phyloP scores from a whole-genome alignment of 1,140 invertebrate species.

The Phortica variegata region DNA sequence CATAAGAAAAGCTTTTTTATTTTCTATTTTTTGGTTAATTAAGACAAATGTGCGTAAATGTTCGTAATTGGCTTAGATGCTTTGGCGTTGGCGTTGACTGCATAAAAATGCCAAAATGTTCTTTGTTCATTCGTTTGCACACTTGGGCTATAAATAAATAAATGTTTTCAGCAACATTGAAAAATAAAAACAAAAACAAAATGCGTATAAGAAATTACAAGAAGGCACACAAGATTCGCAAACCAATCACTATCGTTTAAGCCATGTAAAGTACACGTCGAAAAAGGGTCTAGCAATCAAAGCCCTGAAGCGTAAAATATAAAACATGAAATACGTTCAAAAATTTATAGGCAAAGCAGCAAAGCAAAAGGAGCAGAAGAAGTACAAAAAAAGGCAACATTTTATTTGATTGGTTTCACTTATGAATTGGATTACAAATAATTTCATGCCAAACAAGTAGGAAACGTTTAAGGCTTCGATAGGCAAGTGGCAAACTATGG shows the following conservation, averaged over 20 bases:
- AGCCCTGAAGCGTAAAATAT: constrained; percentile 43
- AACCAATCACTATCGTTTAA: too few relatives aligned
- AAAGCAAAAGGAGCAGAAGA: constrained; percentile 12
- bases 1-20: constrained; percentile 1
- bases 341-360: constrained; percentile 29
- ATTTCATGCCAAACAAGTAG: too few relatives aligned
- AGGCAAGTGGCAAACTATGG: too few relatives aligned
- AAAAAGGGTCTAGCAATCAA: constrained; percentile 27
- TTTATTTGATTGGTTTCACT: constrained; percentile 28
- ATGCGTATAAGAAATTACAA: too few relatives aligned
- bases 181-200: not conserved
- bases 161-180: not conserved
- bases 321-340: constrained; percentile 47
- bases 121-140: not conserved
- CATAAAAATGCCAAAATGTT: constrained; percentile 14
- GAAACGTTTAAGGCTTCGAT: too few relatives aligned
- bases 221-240: too few relatives aligned
- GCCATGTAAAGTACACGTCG: not conserved
- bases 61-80: not conserved
- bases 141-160: not conserved
- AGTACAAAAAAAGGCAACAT: constrained; percentile 15
- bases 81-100: too few relatives aligned
- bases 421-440: constrained; percentile 10
- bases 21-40: constrained; percentile 3
- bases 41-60: not conserved